phyloP scores from a whole-genome alignment of 2,113 vertebrate species.

The Gracilinanus agilis region DNA sequence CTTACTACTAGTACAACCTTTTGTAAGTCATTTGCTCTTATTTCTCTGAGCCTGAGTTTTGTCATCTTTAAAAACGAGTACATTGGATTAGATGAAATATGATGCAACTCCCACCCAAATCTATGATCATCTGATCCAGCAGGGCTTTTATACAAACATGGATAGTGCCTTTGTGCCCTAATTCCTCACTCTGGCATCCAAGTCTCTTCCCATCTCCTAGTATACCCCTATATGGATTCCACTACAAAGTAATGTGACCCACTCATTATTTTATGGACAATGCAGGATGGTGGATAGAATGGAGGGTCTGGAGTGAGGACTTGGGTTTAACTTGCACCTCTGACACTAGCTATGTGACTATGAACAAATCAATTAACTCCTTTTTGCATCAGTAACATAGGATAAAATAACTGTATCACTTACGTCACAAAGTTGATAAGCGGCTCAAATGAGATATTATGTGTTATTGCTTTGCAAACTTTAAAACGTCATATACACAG shows the following conservation, averaged over 20 bases:
- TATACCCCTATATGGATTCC: background rate
- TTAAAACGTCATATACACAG: background rate
- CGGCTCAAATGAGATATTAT: background rate
- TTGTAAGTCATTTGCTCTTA: background rate
- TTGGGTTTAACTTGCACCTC: background rate
- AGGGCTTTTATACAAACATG: background rate
- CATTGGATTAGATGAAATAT: background rate
- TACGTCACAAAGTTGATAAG: background rate
- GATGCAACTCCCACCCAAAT: background rate
- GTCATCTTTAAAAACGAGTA: background rate
- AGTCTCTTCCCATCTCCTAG: background rate
- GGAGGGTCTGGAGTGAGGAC: background rate
- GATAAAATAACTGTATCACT: background rate
- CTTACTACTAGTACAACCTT: background rate
- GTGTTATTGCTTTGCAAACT: background rate
- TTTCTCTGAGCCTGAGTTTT: background rate
- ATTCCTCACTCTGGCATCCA: background rate
- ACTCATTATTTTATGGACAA: background rate
- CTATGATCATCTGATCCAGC: background rate
- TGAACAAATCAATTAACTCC: background rate
- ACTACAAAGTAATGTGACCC: background rate
- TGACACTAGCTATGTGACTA: background rate
- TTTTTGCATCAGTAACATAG: background rate
- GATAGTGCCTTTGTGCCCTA: background rate
- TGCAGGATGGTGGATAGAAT: background rate